A percentile compares a stretch with the other conserved stretches of the same genome.
phyloP scores from a whole-genome alignment of 2,797 vertebrate species.

The Phoebastria nigripes region DNA sequence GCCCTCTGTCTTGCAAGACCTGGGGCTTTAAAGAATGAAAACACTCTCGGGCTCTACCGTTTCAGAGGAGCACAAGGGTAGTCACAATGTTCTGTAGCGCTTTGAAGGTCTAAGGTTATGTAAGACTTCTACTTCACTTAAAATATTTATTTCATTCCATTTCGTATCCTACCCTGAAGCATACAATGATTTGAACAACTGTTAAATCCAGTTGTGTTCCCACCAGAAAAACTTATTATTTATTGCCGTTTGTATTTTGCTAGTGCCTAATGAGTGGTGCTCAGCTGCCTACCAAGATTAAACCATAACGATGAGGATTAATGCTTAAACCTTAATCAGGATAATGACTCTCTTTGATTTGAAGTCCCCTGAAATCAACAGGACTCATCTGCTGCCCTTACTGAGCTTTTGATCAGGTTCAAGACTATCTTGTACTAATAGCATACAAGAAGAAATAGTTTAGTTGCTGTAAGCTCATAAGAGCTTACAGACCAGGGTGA shows the following conservation, averaged over 20 bases:
- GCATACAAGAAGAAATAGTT: not conserved
- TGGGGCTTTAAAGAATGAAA: not conserved
- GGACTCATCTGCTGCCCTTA: not conserved
- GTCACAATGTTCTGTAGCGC: not conserved
- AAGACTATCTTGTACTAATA: not conserved
- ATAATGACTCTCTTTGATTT: not conserved
- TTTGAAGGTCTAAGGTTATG: not conserved
- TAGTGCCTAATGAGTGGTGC: not conserved
- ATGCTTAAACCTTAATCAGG: not conserved
- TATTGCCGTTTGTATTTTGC: not conserved
- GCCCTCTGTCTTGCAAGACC: not conserved
- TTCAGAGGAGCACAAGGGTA: not conserved
- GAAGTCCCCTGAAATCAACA: not conserved
- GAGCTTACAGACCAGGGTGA: not conserved
- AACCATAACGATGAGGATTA: not conserved
- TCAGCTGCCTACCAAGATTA: not conserved
- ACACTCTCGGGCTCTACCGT: rapidly evolving
- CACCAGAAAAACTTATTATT: not conserved
- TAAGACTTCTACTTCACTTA: not conserved
- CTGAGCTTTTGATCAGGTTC: not conserved
- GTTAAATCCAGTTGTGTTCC: not conserved
- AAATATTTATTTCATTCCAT: not conserved
- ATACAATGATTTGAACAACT: not conserved
- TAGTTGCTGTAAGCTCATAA: not conserved
- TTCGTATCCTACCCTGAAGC: not conserved